Base-by-base conservation (phyloP, 1,140 invertebrate genomes). In the Caligus rogercresseyi region DNA sequence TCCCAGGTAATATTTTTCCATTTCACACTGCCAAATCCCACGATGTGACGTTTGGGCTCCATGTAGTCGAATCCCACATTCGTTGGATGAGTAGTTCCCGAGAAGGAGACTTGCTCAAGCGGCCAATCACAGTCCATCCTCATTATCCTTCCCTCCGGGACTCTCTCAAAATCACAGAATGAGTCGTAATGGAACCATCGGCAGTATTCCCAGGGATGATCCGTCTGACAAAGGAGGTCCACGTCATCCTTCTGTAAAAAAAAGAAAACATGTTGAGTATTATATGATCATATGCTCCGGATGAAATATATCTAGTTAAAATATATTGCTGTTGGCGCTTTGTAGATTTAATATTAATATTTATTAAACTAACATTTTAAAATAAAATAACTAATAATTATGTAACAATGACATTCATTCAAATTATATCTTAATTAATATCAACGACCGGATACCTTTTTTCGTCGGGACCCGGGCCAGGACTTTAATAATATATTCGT, bases 1-100 rank as follows among this genome's bases (percentile, higher is more conserved):
- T 25, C 57, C 57, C 24, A 31, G 43, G 43, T 60, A 60, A 60
- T 60, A 60, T n/a, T 60, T 60, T 60, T 60, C 57, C 3, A 60
- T 25, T 60, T 60, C 57, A 43, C 57, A 60, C n/a, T 31, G 23
- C 57, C 57, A 60, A 24, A 60, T 25, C 16, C 57, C 57, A 1
- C 57, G 23, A 43, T 60, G 25, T 20, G 21, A 25, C 15, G 16
- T 60, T 11, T 60, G 25, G 14, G 25, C 16, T 18, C 51, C 14
- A 25, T 60, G 57, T 11, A 60, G 21, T 60, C 24, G 2, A 25
- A 60, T 15, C 1, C 57, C 57, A 31, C 57, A 60, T 25, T 60
- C 20, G 21, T 26, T 18, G 15, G 26, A 15, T 18, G 21, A 21
- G 43, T 60, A 60, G 25, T 60, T 25, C 57, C 57, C 23, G n/a